Base-by-base conservation (phyloP, 2,797 vertebrate species). In the Acipenser oxyrinchus region DNA sequence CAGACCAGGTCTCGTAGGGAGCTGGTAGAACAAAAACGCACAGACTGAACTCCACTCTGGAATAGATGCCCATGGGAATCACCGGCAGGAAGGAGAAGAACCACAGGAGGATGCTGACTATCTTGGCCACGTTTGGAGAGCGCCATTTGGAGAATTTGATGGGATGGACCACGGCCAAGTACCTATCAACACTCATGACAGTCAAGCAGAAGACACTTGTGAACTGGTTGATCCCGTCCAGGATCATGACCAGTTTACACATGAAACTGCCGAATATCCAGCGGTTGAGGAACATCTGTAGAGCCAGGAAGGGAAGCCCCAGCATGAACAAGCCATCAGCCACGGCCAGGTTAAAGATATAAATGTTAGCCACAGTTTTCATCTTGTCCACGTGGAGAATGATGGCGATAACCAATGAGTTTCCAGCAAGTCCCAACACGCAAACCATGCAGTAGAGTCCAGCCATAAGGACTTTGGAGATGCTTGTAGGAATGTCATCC, bases 191-290 rank as follows among this genome's bases (percentile, higher is more conserved):
- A 62, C 88, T 90, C 89, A 90, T 90, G 37, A 71, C 82, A 0
- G 87, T 90, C 50, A 91, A 77, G 18, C 88, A 90, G 75, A 87
- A 91, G 49, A 89, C 81, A 0, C 90, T 90, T 53, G 90, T 91
- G 78, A 91, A 90, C 73, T 91, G 89, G 79, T 91, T 91, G 72
- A 89, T 83, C 62, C 88, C 88, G 0, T 91, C 90, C 37, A 91
- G 76, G 12, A 89, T 80, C 84, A 91, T 88, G 7, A 91, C 81
- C 13, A 81, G 73, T 65, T 88, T 89, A 70, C 90, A 91, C 0
- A 69, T 78, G 0, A 61, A 1, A 51, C 87, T 78, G 0, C 90
- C 89, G 10, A 91, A 90, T 13, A 83, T 68, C 89, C 90, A 92
- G 3, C 51, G 58, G 15, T 78, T 79, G 57, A 77, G 79, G 65